A percentile compares a stretch with the other conserved stretches of the same genome.
These are phyloP conservation scores for Carcina quercana DNA, from an alignment of 2,888 invertebrate species.

Conservation along the genomic window DNA sequence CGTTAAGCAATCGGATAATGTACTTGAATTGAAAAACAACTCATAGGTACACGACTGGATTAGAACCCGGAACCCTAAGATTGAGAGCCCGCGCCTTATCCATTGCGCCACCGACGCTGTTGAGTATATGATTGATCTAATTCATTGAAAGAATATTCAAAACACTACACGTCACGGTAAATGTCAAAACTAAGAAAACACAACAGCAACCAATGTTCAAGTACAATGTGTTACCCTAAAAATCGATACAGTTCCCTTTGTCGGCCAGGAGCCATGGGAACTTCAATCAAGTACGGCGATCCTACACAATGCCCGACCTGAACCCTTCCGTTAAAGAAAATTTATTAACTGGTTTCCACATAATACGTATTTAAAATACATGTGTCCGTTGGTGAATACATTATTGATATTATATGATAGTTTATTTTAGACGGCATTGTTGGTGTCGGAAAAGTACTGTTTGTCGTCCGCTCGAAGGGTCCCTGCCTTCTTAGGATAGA, in stretches of 20 bases:
- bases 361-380: slow-evolving; percentile 73
- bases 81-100: too few species aligned
- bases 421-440: slow-evolving; percentile 60
- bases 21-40: too few species aligned
- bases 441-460: slow-evolving; percentile 37
- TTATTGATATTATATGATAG: slow-evolving; percentile 74
- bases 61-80: too few species aligned
- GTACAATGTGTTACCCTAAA: slow-evolving; percentile 45
- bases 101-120: too few species aligned
- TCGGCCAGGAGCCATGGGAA: slow-evolving; percentile 54
- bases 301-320: slow-evolving; percentile 35
- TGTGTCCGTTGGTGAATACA: slow-evolving; percentile 66
- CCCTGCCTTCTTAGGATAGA: slow-evolving; percentile 25
- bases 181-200: slow-evolving; percentile 56
- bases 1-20: too few species aligned
- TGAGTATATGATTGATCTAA: too few species aligned
- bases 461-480: slow-evolving; percentile 33
- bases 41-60: too few species aligned
- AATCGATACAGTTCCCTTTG: slow-evolving; percentile 52
- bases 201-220: too few species aligned
- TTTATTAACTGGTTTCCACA: slow-evolving; percentile 63
- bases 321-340: slow-evolving; percentile 35
- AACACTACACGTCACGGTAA: slow-evolving; percentile 43
- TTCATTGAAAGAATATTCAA: slow-evolving; percentile 8
- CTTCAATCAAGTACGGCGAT: slow-evolving; percentile 57